phyloP scores from a whole-genome alignment of 2,797 vertebrate genomes.

The Sebastes vulpes region DNA sequence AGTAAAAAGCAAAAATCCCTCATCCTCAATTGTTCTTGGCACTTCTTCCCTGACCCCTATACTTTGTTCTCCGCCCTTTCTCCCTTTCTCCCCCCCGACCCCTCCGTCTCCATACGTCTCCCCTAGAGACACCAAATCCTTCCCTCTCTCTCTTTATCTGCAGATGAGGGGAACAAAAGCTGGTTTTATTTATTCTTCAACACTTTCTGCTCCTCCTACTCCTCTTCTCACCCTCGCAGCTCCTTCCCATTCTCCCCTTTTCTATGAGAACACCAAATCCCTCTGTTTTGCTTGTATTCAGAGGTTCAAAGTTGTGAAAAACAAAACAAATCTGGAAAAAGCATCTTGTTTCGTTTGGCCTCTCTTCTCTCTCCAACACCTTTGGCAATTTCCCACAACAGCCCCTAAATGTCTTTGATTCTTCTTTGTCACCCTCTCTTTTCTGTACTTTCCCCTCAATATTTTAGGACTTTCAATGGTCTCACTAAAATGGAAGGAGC shows the following conservation, averaged over 20 bases:
- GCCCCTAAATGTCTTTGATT: background rate
- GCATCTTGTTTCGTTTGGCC: background rate
- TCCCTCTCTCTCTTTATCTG: constrained; percentile 26
- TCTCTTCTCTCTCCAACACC: background rate
- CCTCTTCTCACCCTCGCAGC: background rate
- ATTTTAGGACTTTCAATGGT: background rate
- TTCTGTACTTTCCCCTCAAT: background rate
- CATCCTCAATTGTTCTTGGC: constrained; percentile 23
- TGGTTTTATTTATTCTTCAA: constrained; percentile 17
- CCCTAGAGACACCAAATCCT: constrained; percentile 39
- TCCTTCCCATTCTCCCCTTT: background rate
- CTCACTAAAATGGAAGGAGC: background rate
- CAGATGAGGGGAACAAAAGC: background rate
- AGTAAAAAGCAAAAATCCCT: constrained; percentile 48
- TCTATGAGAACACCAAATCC: constrained; percentile 20
- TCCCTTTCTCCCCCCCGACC: background rate
- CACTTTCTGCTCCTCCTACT: constrained; percentile 12
- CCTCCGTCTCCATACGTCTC: background rate
- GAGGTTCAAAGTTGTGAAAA: constrained; percentile 26
- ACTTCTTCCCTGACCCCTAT: constrained; percentile 26
- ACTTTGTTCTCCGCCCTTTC: constrained; percentile 25
- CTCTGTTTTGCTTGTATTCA: constrained; percentile 10
- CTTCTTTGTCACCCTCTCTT: background rate
- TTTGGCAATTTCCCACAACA: background rate
- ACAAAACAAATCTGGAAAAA: constrained; percentile 9